Evolutionary conservation across 2,888 invertebrate genomes (phyloP), one percentile per base, ranked within the genome.

Genomic region (Acrobasis suavella): DNA sequence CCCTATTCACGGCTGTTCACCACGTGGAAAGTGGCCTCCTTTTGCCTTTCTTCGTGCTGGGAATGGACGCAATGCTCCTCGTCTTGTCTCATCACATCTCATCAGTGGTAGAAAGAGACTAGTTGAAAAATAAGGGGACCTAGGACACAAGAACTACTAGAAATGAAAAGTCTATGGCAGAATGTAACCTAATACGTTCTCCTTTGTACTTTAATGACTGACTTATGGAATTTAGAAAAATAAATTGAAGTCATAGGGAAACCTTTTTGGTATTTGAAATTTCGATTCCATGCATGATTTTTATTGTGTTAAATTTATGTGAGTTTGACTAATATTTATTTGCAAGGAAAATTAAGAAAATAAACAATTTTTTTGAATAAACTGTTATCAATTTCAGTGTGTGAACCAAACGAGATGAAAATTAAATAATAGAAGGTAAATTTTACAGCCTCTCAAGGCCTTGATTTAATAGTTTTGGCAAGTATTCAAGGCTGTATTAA

Each of bases 401-500:
- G 9, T 46, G n/a, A 1, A 7, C n/a, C 5, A 14, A 46, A n/a
- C 46, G 46, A 46, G 46, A 46, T 46, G 46, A 46, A 46, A 46
- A 12, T 5, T 46, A 46, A 46, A 46, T 14, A 46, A 3, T 46
- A 46, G n/a, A 46, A 46, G 46, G 46, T 46, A 46, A 14, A 46
- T 14, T 46, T 14, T 46, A 46, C 14, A n/a, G 46, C n/a, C 14
- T 12, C n/a, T n/a, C 46, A 46, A 46, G 60, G 52, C 69, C 67
- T 67, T 69, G 67, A 69, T 46, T 46, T 46, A 46, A 46, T 46
- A 46, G 46, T 46, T 46, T 46, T 46, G 46, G 46, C 46, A 46
- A 46, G 46, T 46, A 46, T 46, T 46, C 46, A 46, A 46, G 46
- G 46, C 46, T 12, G n/a, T 10, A 46, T 46, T 46, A 46, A n/a